Base-by-base conservation (phyloP, 2,888 invertebrate genomes). In the Troilus luridus region DNA sequence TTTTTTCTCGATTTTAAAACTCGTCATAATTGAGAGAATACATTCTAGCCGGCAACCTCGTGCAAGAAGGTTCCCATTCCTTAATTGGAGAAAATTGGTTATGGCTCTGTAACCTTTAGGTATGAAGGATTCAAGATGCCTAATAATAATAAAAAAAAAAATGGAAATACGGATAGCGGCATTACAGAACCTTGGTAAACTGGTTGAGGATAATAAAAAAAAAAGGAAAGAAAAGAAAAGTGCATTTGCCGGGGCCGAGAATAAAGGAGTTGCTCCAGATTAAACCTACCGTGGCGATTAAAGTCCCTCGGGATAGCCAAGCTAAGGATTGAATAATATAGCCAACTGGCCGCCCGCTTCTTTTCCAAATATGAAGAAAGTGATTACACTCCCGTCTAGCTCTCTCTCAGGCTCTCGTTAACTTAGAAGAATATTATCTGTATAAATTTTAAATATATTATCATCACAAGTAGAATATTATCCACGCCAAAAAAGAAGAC, bases 271-370 rank as follows among this genome's bases (percentile, higher is more conserved):
- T 67, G 24, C 24, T 10, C 67, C 67, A 67, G 67, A 67, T 67
- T 67, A 67, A 67, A 67, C 67, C 67, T 24, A 12, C 67, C 67
- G 12, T 24, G 24, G 67, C 67, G 67, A 67, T 67, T 67, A 67
- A 67, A 67, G 67, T 67, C 67, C 24, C 24, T 2, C 3, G 67
- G 67, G 67, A 67, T 67, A 24, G 24, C 12, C 24, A 24, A 67
- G 67, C 24, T 24, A 24, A 67, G 67, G 67, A 67, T 67, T 67
- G 67, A 67, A 67, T 67, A 67, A 24, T 67, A 67, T 67, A 67
- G 24, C 67, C 67, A 10, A 67, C 24, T 67, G 67, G 24, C 67
- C 24, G 24, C 8, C 64, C 12, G 67, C 24, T 64, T 67, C 67
- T 67, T 67, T 67, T 67, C 67, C 67, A 67, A 67, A 67, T 24